Conservation (phyloP, 2,797 vertebrate genomes). For the Chelidonichthys spinosus region DNA sequence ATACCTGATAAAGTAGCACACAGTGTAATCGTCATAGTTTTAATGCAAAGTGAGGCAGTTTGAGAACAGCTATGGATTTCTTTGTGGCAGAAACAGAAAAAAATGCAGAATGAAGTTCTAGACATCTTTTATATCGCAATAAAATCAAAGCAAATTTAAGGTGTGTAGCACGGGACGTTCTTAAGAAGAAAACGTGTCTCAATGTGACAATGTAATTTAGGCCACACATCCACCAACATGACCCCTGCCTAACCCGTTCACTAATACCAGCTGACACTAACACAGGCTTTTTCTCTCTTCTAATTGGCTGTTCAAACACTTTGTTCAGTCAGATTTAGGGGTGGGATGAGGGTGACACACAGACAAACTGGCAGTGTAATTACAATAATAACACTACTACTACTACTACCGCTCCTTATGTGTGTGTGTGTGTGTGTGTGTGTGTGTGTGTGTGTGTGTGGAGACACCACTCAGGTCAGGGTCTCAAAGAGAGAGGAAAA, state of each 20-base stretch:
- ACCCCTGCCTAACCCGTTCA: slow-evolving; percentile 35
- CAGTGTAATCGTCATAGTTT: neutral
- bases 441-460: slow-evolving; percentile 20
- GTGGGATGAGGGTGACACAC: slow-evolving; percentile 66
- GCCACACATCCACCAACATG: slow-evolving; percentile 34
- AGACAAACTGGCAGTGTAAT: slow-evolving; percentile 83
- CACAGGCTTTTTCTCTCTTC: slow-evolving; percentile 49
- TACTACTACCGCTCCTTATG: slow-evolving; percentile 55
- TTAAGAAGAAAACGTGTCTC: neutral
- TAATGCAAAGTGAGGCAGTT: neutral
- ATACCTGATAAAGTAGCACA: neutral
- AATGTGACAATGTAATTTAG: slow-evolving; percentile 16
- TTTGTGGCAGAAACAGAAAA: neutral
- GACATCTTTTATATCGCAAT: neutral
- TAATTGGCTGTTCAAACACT: slow-evolving; percentile 76
- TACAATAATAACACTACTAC: slow-evolving; percentile 80
- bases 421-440: slow-evolving; percentile 59
- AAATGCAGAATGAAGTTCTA: neutral
- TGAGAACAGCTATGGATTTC: neutral
- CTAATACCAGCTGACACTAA: slow-evolving; percentile 68
- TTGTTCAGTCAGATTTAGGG: slow-evolving; percentile 76
- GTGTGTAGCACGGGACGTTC: neutral
- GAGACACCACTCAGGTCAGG: slow-evolving; percentile 61
- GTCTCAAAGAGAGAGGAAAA: slow-evolving; percentile 64
- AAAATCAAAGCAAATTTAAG: neutral